Conservation (phyloP, 2,113 vertebrate species). For the Sebastes schlegelii region DNA sequence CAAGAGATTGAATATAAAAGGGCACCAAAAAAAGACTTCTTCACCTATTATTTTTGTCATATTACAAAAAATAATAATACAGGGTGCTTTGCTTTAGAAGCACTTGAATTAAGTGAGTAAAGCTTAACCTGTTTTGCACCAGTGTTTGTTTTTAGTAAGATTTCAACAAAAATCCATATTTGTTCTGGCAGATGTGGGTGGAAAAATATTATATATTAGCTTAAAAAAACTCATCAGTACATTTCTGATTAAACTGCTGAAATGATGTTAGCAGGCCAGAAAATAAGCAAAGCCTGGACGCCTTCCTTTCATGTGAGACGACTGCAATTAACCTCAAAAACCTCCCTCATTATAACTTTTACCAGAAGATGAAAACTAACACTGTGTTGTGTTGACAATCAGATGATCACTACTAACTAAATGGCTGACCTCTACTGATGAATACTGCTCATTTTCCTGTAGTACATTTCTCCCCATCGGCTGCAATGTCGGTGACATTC, state of each 20-base stretch:
- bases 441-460: not conserved
- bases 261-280: not conserved
- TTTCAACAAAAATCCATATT: not conserved
- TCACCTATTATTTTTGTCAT: not conserved
- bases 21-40: not conserved
- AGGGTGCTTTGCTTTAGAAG: not conserved
- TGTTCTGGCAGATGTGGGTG: slow-evolving; percentile 1
- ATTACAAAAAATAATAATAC: not conserved
- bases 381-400: not conserved
- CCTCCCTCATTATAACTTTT: not conserved
- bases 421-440: not conserved
- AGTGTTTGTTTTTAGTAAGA: not conserved
- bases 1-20: not conserved
- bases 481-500: slow-evolving; percentile 34
- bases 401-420: slow-evolving; percentile 3
- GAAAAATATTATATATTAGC: not conserved
- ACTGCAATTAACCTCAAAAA: not conserved
- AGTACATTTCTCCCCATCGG: not conserved
- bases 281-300: not conserved
- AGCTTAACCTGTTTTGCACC: not conserved
- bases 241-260: not conserved
- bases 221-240: not conserved
- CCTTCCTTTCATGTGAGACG: not conserved
- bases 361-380: not conserved
- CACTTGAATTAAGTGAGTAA: not conserved